phyloP scores from a whole-genome alignment of 2,797 vertebrate species.

The Buceros bicornis region DNA sequence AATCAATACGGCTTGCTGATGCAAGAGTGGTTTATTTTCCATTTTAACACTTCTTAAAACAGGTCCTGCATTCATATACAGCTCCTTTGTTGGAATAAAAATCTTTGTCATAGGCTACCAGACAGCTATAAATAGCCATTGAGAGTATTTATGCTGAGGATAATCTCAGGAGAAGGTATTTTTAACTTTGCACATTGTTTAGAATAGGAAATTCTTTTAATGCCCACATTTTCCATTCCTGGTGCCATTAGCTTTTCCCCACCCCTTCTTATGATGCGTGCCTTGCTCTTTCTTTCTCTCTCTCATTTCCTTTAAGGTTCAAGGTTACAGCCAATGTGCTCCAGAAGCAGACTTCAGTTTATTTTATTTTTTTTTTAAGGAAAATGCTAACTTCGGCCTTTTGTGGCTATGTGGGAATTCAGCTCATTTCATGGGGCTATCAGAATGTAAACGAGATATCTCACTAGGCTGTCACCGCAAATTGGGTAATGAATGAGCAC shows the following conservation, averaged over 20 bases:
- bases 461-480: constrained; percentile 47
- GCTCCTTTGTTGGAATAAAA: constrained; percentile 82
- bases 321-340: constrained; percentile 53
- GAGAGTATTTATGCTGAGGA: constrained; percentile 70
- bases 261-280: neutral
- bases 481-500: constrained; percentile 73
- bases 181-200: constrained; percentile 81
- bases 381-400: constrained; percentile 69
- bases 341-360: constrained; percentile 51
- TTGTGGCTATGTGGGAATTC: constrained; percentile 54
- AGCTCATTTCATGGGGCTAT: constrained; percentile 52
- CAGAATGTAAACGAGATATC: constrained; percentile 67
- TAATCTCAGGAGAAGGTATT: constrained; percentile 78
- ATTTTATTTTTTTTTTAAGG: constrained; percentile 4
- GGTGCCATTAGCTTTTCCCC: constrained; percentile 41
- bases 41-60: constrained; percentile 66
- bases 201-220: constrained; percentile 80
- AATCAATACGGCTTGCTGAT: constrained; percentile 6
- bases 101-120: constrained; percentile 71
- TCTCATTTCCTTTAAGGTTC: constrained; percentile 66
- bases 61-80: constrained; percentile 50
- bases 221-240: constrained; percentile 77
- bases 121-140: constrained; percentile 78
- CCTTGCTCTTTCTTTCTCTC: constrained; percentile 16
- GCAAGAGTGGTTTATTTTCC: constrained; percentile 66